Conservation (phyloP, 2,113 vertebrate species). For the Trinectes maculatus region DNA sequence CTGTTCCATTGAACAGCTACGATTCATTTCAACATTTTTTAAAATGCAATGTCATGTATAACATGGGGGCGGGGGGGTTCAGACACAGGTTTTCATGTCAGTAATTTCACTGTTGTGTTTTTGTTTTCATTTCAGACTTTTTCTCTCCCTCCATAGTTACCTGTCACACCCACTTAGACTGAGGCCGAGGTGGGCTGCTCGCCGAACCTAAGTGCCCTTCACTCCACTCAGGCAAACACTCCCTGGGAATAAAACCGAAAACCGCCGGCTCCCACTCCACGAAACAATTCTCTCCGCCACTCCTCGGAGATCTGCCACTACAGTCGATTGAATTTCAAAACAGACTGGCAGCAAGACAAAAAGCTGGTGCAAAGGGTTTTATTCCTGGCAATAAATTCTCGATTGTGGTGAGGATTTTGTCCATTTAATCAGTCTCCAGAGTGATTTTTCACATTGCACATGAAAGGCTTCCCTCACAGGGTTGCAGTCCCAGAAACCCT, state of each 20-base stretch:
- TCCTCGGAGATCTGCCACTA: conserved; percentile 68
- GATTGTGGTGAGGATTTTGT: conserved; percentile 42
- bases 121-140: conserved; percentile 56
- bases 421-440: conserved; percentile 49
- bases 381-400: conserved; percentile 63
- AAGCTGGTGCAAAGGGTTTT: conserved; percentile 53
- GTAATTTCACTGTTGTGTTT: conserved; percentile 58
- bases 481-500: conserved; percentile 14
- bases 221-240: conserved; percentile 62
- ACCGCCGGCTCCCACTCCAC: conserved; percentile 74
- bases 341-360: conserved; percentile 54
- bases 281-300: conserved; percentile 68
- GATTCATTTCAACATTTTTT: too few relatives aligned
- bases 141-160: conserved; percentile 36
- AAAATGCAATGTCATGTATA: conserved; percentile 31
- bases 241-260: conserved; percentile 70
- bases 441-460: conserved; percentile 31
- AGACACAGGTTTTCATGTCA: conserved; percentile 62
- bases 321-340: conserved; percentile 68
- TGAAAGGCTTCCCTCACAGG: conserved; percentile 31
- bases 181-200: conserved; percentile 56
- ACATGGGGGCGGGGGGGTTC: not conserved
- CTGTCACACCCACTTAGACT: conserved; percentile 74
- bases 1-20: too few relatives aligned
- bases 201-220: conserved; percentile 74